Base-by-base conservation (phyloP, 2,113 vertebrate genomes). In the Microcebus griseorufus region DNA sequence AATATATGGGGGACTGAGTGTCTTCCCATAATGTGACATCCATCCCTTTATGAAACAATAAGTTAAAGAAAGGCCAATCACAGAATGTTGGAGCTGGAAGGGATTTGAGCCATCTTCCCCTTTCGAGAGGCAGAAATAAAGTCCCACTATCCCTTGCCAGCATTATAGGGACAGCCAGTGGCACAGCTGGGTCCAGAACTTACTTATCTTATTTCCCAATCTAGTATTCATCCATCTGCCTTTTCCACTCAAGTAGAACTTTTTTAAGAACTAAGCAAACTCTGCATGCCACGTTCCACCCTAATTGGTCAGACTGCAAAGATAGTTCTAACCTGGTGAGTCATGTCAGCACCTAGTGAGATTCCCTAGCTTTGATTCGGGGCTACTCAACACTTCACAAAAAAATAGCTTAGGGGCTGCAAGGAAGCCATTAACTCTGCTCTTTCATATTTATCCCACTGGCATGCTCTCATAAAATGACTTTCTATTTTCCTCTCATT, bases 391-490 rank as follows among this genome's bases (percentile, higher is more conserved):
- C n/a, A 58, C 16, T 82, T 67, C 29, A 78, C 51, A 75, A 34
- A 76, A 69, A 76, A 82, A 78, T 9, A 29, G 20, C 34, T 87
- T 29, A 82, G 65, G 70, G 83, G 7, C 72, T 90, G 13, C 39
- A 88, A 88, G 55, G 93, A 96, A 70, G 84, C 25, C 45, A 92
- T 84, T 95, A 93, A 83, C 89, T 95, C 69, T 90, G 39, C n/a
- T 86, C 18, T 97, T 92, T 45, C 12, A 27, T 69, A 93, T 95
- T 90, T 95, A 93, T 91, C 90, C 88, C 81, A 55, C 37, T 88
- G 76, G 48, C 97, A 45, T 78, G 60, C 97, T 98, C 98, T 98
- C 76, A 95, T 89, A 86, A 53, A 73, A 86, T 98, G 90, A 95
- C 55, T 84, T 92, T 70, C 37, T 86, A 42, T 62, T 95, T 96